A percentile compares a stretch with the other conserved stretches of the same genome.
Conservation (phyloP, 2,888 invertebrate species). For the Scelioninae gen. 2 region DNA sequence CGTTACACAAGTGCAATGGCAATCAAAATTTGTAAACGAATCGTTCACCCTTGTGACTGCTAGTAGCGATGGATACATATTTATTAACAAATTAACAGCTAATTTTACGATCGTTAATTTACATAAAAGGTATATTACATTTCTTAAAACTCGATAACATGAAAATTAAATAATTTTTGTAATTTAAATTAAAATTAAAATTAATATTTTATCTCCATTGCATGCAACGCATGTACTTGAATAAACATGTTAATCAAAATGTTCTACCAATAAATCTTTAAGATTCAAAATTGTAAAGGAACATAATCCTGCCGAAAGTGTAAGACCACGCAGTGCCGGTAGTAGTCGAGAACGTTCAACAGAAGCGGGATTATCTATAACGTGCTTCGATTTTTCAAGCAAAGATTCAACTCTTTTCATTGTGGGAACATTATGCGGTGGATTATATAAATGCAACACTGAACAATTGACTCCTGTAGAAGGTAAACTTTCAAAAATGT, state of each 20-base stretch:
- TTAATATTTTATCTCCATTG: too few relatives aligned
- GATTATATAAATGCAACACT: constrained; percentile 71
- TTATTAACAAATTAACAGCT: constrained; percentile 67
- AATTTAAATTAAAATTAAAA: too few relatives aligned
- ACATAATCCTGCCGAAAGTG: constrained; percentile 72
- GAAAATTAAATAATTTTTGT: too few relatives aligned
- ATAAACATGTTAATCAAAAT: background rate
- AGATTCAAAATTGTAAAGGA: constrained; percentile 72
- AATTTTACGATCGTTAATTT: constrained; percentile 67
- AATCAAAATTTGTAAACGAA: constrained; percentile 66
- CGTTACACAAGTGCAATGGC: constrained; percentile 71
- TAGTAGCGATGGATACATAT: constrained; percentile 71
- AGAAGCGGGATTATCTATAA: constrained; percentile 71
- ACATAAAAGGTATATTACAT: constrained; percentile 64
- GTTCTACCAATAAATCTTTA: too few relatives aligned
- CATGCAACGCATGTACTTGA: too few relatives aligned
- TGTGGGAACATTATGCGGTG: constrained; percentile 73
- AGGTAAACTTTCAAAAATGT: too few relatives aligned
- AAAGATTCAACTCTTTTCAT: constrained; percentile 67
- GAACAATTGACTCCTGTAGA: constrained; percentile 67
- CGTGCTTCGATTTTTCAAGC: constrained; percentile 71
- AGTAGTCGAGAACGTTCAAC: constrained; percentile 70
- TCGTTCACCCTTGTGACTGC: constrained; percentile 67
- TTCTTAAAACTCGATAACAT: too few relatives aligned
- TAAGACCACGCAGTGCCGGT: constrained; percentile 71